A percentile compares a stretch with the other conserved stretches of the same genome.
Conservation (phyloP, 2,888 invertebrate genomes). For the Sepiola atlantica region DNA sequence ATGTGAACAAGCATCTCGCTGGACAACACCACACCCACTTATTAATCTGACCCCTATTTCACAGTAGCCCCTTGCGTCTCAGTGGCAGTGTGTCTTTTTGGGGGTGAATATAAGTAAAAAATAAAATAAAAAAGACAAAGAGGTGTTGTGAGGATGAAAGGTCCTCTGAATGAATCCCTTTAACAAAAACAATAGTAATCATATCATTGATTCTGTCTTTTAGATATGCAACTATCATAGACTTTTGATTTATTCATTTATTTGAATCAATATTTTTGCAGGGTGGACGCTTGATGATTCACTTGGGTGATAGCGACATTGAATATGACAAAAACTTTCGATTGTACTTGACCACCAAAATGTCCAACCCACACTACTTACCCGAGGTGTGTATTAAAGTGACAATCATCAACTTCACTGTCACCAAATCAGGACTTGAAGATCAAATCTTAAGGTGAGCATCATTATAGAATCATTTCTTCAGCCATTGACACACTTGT, state of each 20-base stretch:
- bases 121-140: too few species aligned
- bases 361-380: constrained; percentile 75
- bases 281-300: constrained; percentile 74
- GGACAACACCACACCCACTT: too few species aligned
- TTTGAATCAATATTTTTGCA: constrained; percentile 51
- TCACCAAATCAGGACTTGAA: constrained; percentile 74
- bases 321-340: constrained; percentile 75
- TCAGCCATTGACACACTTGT: background rate
- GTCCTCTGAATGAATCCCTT: too few species aligned
- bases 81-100: too few species aligned
- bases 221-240: background rate
- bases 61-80: too few species aligned
- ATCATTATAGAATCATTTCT: background rate
- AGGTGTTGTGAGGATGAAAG: too few species aligned
- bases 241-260: background rate
- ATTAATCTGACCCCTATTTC: too few species aligned
- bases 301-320: constrained; percentile 75
- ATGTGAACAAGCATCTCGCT: too few species aligned
- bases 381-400: constrained; percentile 76
- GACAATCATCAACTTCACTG: constrained; percentile 76
- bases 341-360: constrained; percentile 76
- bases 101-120: too few species aligned
- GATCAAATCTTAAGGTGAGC: constrained; percentile 73
- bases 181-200: too few species aligned
- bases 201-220: too few species aligned